Percentiles rank a stretch among this genome's conserved stretches.
These are phyloP conservation scores for Acleris literana DNA, from an alignment of 2,888 invertebrate species.

Conservation along the genomic window DNA sequence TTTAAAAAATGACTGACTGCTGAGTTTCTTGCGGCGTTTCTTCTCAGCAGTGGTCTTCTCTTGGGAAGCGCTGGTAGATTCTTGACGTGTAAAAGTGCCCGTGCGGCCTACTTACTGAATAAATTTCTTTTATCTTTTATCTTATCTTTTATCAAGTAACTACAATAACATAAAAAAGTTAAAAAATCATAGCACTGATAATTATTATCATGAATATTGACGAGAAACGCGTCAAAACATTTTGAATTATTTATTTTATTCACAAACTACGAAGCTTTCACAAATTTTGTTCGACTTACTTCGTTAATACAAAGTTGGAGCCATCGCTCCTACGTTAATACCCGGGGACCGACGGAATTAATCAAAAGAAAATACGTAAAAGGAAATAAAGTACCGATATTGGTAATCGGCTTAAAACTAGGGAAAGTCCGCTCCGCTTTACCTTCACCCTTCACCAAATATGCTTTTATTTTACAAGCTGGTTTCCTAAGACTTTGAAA, in stretches of 20 bases:
- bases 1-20: too few species aligned
- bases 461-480: not conserved
- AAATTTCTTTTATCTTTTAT: too few species aligned
- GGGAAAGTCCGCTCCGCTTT: constrained; percentile 3
- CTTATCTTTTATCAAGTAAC: too few species aligned
- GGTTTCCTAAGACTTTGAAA: too few species aligned
- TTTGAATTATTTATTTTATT: constrained; percentile 6
- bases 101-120: too few species aligned
- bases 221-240: not conserved
- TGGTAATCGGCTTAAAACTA: constrained; percentile 34
- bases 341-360: constrained; percentile 20
- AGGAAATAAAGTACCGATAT: constrained; percentile 26
- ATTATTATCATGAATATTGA: not conserved
- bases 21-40: too few species aligned
- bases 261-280: constrained; percentile 4
- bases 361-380: constrained; percentile 30
- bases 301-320: constrained; percentile 18
- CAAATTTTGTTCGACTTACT: constrained; percentile 6
- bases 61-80: too few species aligned
- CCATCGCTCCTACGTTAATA: constrained; percentile 4
- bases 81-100: too few species aligned
- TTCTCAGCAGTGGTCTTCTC: too few species aligned
- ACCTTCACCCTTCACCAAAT: constrained; percentile 10
- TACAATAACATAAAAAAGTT: too few species aligned
- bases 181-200: too few species aligned